Evolutionary conservation across 2,113 vertebrate genomes (phyloP).

Genomic region (Oostethus manadensis): DNA sequence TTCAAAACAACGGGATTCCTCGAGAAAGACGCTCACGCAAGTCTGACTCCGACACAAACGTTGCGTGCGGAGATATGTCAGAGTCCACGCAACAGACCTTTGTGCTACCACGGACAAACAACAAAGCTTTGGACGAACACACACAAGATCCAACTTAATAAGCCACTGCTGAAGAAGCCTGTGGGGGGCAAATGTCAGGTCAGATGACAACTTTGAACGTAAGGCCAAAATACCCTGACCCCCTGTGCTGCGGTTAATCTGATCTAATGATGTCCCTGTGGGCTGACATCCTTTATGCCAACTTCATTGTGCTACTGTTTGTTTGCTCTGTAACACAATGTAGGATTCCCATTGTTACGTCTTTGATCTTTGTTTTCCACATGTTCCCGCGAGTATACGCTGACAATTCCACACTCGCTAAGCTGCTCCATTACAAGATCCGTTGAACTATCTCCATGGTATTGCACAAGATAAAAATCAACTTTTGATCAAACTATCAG

Average conservation of each 20-base stretch:
- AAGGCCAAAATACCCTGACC: slow-evolving; percentile 25
- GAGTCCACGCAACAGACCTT: slow-evolving; percentile 16
- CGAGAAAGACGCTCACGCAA: slow-evolving; percentile 2
- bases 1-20: too few species aligned
- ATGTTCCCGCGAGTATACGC: slow-evolving; percentile 13
- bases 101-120: slow-evolving; percentile 12
- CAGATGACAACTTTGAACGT: slow-evolving; percentile 38
- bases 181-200: slow-evolving; percentile 33
- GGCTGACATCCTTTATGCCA: slow-evolving; percentile 23
- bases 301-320: slow-evolving; percentile 13
- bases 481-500: slow-evolving; percentile 19
- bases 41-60: slow-evolving; percentile 13
- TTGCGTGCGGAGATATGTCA: neutral
- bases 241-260: slow-evolving; percentile 36
- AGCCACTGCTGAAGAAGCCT: slow-evolving; percentile 13
- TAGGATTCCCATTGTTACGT: slow-evolving; percentile 18
- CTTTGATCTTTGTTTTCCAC: slow-evolving; percentile 2
- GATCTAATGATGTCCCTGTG: slow-evolving; percentile 38
- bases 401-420: neutral
- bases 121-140: slow-evolving; percentile 10
- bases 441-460: slow-evolving; percentile 7
- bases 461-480: slow-evolving; percentile 26
- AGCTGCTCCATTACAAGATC: neutral
- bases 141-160: slow-evolving; percentile 15
- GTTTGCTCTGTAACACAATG: slow-evolving; percentile 7